Evolutionary conservation across 2,113 vertebrate species (phyloP).

Genomic region (Sapajus apella): DNA sequence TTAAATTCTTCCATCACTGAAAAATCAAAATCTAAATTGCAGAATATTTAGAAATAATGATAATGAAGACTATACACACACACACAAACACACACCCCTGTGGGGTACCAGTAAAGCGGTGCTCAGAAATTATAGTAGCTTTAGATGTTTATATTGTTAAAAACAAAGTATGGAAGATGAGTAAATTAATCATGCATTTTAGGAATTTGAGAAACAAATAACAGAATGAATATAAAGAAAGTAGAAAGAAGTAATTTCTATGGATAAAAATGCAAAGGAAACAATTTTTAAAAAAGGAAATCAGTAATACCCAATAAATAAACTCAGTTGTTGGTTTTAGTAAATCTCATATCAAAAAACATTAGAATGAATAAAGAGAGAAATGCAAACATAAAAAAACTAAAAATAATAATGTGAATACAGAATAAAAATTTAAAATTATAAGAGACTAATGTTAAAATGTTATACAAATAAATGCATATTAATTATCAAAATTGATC

Average conservation of each 20-base stretch:
- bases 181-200: not conserved
- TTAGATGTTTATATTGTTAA: not conserved
- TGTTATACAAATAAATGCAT: not conserved
- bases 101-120: not conserved
- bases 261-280: not conserved
- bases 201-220: not conserved
- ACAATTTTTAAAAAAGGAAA: not conserved
- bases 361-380: not conserved
- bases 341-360: not conserved
- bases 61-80: not conserved
- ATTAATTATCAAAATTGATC: not conserved
- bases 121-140: not conserved
- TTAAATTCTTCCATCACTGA: not conserved
- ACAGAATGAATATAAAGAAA: not conserved
- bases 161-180: not conserved
- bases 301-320: not conserved
- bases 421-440: not conserved
- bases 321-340: not conserved
- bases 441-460: not conserved
- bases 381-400: not conserved
- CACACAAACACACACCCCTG: too few relatives aligned
- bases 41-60: not conserved
- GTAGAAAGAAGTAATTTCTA: not conserved
- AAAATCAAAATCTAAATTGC: not conserved
- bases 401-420: not conserved